Evolutionary conservation across 2,113 vertebrate genomes (phyloP).

Genomic region (Corythaixoides concolor): DNA sequence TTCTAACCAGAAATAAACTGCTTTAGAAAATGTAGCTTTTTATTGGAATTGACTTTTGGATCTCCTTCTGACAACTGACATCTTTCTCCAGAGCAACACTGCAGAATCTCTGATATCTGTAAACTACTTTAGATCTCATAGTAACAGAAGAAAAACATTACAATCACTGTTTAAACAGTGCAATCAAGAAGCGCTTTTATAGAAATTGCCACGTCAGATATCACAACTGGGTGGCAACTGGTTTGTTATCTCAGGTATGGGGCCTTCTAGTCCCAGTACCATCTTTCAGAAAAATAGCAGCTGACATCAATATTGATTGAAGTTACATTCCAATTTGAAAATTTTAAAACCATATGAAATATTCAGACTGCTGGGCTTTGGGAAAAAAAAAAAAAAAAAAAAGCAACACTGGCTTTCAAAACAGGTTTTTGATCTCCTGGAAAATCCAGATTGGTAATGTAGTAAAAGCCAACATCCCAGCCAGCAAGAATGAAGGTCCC

Average conservation of each 20-base stretch:
- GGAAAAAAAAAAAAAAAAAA: accelerated
- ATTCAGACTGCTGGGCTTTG: neutral
- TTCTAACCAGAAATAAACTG: neutral
- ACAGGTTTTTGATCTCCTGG: neutral
- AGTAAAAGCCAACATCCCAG: neutral
- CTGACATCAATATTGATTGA: neutral
- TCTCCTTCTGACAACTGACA: neutral
- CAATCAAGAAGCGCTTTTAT: neutral
- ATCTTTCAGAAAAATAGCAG: neutral
- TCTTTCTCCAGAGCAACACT: neutral
- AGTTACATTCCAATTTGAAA: neutral
- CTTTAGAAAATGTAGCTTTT: neutral
- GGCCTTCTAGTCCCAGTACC: neutral
- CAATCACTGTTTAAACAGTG: neutral
- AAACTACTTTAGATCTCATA: neutral
- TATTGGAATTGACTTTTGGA: neutral
- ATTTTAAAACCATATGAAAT: neutral
- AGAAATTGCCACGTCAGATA: constrained; percentile 3
- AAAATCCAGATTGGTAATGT: neutral
- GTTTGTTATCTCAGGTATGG: neutral
- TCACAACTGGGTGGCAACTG: neutral
- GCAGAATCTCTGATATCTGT: neutral
- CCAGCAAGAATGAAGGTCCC: neutral
- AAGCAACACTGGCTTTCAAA: neutral
- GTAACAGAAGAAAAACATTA: constrained; percentile 15